Evolutionary conservation across 2,888 invertebrate species (phyloP), one percentile per base, ranked within the genome.

Genomic region (Serripes groenlandicus): DNA sequence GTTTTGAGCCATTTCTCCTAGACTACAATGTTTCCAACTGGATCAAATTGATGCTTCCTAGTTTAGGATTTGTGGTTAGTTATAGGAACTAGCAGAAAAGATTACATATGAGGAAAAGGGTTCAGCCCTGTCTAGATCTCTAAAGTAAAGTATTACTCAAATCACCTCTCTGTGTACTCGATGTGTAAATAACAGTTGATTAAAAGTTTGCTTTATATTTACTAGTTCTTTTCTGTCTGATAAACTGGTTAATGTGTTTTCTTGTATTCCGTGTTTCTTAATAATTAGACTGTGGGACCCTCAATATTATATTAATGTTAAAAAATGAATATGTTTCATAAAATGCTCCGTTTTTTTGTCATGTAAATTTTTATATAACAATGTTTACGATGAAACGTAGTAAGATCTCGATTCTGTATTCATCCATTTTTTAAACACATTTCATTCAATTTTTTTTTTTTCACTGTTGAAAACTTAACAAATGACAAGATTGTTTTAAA

Each of bases 251-350:
- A 49, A 74, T 49, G 42, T 54, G 74, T 74, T 64, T 64, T 74
- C 42, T 74, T 69, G 68, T 75, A 68, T 68, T 75, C 56, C 23
- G 60, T 73, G 60, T 73, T 81, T 82, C 71, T 60, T 58, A 72
- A 66, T 76, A 69, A 28, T 78, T 82, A 71, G 82, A 75, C 37
- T 82, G 82, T 82, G 82, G 82, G 82, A 82, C 82, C 82, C 75
- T 82, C 72, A 73, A 62, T 77, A 77, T 78, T 49, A 71, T 78
- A 71, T 77, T 72, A 75, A 58, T 75, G 56, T 75, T 34, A 75
- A 58, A 62, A 81, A 76, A 80, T 80, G 83, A 83, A 83, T 83
- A 83, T 83, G 83, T 83, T 83, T 83, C 83, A 32, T 7, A 66
- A 70, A 26, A 77, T 77, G 83, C 83, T 83, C 83, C 83, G 79